Conservation (phyloP, 2,888 invertebrate species). For the Oscheius sp. region DNA sequence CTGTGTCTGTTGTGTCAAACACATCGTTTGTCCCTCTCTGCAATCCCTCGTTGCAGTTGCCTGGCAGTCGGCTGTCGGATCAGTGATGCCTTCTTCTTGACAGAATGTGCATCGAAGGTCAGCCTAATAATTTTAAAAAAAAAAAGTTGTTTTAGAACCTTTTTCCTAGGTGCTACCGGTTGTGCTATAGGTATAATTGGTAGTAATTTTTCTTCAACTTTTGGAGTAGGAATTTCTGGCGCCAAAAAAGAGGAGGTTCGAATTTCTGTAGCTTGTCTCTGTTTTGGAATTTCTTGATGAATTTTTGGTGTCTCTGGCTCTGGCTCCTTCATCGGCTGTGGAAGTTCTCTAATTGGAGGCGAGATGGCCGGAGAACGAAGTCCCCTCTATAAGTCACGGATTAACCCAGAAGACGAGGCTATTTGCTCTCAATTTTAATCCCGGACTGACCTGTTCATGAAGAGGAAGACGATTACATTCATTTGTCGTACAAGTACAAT, state of each 20-base stretch:
- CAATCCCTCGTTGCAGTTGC: conserved; percentile 35
- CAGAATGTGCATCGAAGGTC: conserved; percentile 39
- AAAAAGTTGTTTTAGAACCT: too few species aligned
- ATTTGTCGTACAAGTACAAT: conserved; percentile 56
- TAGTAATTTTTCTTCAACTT: background rate
- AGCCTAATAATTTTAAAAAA: conserved; percentile 8
- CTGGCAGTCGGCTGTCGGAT: conserved; percentile 57
- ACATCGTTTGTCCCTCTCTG: conserved; percentile 35
- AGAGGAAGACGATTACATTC: conserved; percentile 57
- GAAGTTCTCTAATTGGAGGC: background rate
- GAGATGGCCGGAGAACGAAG: conserved; percentile 32
- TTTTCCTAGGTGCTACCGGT: background rate
- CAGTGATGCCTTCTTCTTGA: conserved; percentile 42
- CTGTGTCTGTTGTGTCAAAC: conserved; percentile 64
- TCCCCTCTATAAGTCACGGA: conserved; percentile 12
- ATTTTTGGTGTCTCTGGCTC: background rate
- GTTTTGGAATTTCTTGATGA: background rate
- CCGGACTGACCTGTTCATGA: conserved; percentile 40
- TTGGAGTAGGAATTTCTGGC: conserved; percentile 1
- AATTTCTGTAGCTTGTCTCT: background rate
- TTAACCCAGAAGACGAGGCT: too few species aligned
- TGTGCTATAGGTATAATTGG: conserved; percentile 20
- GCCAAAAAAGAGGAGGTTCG: conserved; percentile 10
- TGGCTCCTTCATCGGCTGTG: background rate
- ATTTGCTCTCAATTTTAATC: conserved; percentile 18